Evolutionary conservation across 2,888 invertebrate genomes (phyloP).

Genomic region (Agonopterix heracliana): DNA sequence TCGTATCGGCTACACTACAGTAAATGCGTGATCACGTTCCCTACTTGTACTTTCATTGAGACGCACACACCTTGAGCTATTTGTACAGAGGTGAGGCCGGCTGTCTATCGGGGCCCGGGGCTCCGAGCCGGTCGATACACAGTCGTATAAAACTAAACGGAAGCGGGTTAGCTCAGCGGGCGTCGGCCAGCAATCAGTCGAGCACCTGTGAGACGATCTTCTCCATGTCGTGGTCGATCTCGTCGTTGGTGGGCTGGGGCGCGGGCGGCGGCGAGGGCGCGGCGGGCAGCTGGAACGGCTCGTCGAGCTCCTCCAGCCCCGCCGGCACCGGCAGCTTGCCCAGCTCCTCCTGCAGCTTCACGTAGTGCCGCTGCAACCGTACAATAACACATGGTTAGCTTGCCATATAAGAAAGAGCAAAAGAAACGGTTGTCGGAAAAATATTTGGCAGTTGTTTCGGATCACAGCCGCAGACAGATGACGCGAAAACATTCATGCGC

Average conservation of each 20-base stretch:
- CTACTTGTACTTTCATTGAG: slow-evolving; percentile 29
- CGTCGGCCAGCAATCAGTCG: slow-evolving; percentile 26
- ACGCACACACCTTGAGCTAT: slow-evolving; percentile 12
- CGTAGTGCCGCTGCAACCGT: slow-evolving; percentile 82
- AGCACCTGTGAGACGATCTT: slow-evolving; percentile 82
- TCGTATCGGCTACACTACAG: slow-evolving; percentile 7
- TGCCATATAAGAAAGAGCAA: too few species aligned
- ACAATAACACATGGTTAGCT: background rate
- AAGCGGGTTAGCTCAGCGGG: background rate
- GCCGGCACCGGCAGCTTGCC: slow-evolving; percentile 87
- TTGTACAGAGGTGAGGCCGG: too few species aligned
- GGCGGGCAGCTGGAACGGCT: slow-evolving; percentile 68
- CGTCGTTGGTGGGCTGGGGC: slow-evolving; percentile 53
- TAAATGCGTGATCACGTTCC: slow-evolving; percentile 22
- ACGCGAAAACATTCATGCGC: too few species aligned
- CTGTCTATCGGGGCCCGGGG: background rate
- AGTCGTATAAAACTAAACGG: background rate
- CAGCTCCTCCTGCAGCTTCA: slow-evolving; percentile 90
- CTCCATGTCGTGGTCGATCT: slow-evolving; percentile 85
- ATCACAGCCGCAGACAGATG: too few species aligned
- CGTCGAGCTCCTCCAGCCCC: slow-evolving; percentile 83
- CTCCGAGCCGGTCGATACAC: background rate
- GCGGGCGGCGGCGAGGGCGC: slow-evolving; percentile 28
- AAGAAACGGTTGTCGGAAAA: too few species aligned
- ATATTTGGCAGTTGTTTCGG: too few species aligned